phyloP scores from a whole-genome alignment of 1,140 invertebrate species.

The Akabosia matsudoensis region DNA sequence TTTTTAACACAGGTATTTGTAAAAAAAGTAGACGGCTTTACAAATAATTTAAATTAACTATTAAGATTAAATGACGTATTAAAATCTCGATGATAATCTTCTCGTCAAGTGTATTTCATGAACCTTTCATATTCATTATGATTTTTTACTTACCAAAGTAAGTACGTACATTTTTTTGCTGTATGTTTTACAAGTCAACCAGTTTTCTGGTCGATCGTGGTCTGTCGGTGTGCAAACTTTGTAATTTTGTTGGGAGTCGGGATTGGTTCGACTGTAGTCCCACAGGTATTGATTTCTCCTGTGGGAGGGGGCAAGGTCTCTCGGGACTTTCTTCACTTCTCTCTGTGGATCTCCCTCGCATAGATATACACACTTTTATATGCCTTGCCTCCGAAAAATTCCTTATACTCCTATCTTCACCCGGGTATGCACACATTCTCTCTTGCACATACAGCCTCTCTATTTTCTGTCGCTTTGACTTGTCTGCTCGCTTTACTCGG shows the following conservation, averaged over 20 bases:
- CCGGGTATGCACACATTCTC: not conserved
- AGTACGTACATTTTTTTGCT: not conserved
- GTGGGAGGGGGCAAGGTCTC: constrained; percentile 41
- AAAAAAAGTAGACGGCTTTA: no score
- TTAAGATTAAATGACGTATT: no score
- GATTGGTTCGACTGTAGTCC: constrained; percentile 46
- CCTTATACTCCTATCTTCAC: not conserved
- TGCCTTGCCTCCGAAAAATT: not conserved
- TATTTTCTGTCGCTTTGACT: constrained; percentile 21
- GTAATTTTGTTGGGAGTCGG: constrained; percentile 40
- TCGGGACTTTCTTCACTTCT: constrained; percentile 28
- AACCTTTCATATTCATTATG: no score
- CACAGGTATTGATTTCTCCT: constrained; percentile 48
- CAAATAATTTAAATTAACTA: no score
- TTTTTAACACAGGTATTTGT: no score
- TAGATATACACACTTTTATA: not conserved
- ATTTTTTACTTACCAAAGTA: no score
- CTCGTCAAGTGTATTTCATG: no score
- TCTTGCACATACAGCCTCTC: not conserved
- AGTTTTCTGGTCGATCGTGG: constrained; percentile 39
- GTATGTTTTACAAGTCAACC: not conserved
- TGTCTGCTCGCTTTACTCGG: constrained; percentile 12
- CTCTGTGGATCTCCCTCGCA: constrained; percentile 8
- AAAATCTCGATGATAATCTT: no score
- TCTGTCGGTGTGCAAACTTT: constrained; percentile 40